Evolutionary conservation across 1,140 invertebrate species (phyloP).

Genomic region (Platorchestia sp.): DNA sequence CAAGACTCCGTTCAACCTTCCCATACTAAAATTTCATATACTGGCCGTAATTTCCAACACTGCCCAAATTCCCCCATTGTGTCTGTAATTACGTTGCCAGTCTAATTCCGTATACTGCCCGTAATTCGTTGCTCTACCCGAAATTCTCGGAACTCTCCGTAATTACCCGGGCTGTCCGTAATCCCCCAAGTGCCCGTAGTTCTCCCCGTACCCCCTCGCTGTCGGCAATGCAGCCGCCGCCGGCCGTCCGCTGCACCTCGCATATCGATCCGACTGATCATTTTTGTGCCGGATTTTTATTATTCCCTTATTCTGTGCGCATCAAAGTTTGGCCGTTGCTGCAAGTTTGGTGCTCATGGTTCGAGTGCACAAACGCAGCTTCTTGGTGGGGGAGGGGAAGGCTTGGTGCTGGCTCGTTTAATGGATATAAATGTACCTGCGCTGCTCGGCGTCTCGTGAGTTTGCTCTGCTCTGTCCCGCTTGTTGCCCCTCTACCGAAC

Average conservation of each 20-base stretch:
- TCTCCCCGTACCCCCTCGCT: not conserved
- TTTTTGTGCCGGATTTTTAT: not conserved
- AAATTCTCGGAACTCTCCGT: not conserved
- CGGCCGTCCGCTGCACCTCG: not conserved
- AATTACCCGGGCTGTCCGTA: not conserved
- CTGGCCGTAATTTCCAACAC: not conserved
- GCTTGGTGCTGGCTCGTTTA: not conserved
- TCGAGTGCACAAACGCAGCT: not conserved
- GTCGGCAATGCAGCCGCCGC: not conserved
- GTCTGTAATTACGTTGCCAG: not conserved
- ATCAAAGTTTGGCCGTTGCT: not conserved
- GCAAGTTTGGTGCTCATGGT: not conserved
- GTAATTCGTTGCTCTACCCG: not conserved
- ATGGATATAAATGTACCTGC: not conserved
- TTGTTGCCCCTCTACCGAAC: not conserved
- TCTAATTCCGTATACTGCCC: not conserved
- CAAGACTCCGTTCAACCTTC: not conserved
- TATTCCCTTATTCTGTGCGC: not conserved
- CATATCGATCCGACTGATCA: slow-evolving; percentile 25
- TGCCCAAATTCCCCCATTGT: not conserved
- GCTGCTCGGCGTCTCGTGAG: not conserved
- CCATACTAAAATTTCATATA: not conserved
- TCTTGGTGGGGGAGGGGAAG: not conserved
- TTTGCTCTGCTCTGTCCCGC: not conserved
- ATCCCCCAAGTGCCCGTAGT: not conserved